Conservation (phyloP, 2,888 invertebrate genomes). For the Phanerotoma sp. region DNA sequence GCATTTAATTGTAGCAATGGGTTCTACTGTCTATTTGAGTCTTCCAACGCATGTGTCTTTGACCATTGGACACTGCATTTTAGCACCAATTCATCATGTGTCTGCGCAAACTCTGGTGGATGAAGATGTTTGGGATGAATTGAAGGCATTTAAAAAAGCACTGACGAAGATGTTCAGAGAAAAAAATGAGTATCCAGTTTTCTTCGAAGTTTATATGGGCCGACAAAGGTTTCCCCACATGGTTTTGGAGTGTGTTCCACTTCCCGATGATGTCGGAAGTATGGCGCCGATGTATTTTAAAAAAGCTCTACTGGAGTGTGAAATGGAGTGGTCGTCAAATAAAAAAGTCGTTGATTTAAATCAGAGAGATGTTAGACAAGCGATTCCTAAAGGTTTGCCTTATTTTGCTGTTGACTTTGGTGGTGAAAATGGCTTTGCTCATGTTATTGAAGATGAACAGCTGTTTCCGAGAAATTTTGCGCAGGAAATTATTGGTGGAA, state of each 20-base stretch:
- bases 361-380: slow-evolving; percentile 72
- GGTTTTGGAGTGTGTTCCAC: slow-evolving; percentile 85
- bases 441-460: slow-evolving; percentile 93
- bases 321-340: slow-evolving; percentile 93
- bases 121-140: slow-evolving; percentile 92
- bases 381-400: slow-evolving; percentile 90
- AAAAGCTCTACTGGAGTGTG: slow-evolving; percentile 95
- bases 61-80: slow-evolving; percentile 81
- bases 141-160: slow-evolving; percentile 78
- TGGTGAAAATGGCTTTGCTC: slow-evolving; percentile 88
- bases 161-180: slow-evolving; percentile 76
- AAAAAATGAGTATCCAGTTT: slow-evolving; percentile 78
- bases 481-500: slow-evolving; percentile 91
- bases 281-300: slow-evolving; percentile 95
- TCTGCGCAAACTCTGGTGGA: slow-evolving; percentile 81
- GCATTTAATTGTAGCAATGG: slow-evolving; percentile 81
- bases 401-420: slow-evolving; percentile 96
- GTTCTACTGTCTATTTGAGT: slow-evolving; percentile 79
- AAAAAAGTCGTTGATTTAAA: slow-evolving; percentile 81
- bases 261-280: slow-evolving; percentile 81
- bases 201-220: slow-evolving; percentile 84
- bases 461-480: slow-evolving; percentile 88
- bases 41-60: slow-evolving; percentile 80
- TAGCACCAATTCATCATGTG: slow-evolving; percentile 81
- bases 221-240: slow-evolving; percentile 80